A percentile compares a stretch with the other conserved stretches of the same genome.
Evolutionary conservation across 2,797 vertebrate species (phyloP).

Genomic region (Prionace glauca): DNA sequence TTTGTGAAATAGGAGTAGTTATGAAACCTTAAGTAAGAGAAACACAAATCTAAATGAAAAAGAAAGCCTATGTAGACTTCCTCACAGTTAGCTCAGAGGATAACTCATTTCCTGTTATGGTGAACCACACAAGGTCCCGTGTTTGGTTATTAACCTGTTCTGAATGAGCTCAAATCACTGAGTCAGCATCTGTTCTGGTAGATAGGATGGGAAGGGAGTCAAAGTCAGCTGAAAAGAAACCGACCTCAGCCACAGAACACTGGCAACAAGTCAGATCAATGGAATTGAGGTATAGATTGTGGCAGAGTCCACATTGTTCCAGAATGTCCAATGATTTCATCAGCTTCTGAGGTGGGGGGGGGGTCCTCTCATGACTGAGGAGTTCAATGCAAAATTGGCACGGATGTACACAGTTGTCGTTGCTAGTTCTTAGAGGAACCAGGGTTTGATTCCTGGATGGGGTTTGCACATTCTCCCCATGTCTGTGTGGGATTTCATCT

Average conservation of each 20-base stretch:
- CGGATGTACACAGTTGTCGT: too few relatives aligned
- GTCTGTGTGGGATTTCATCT: too few relatives aligned
- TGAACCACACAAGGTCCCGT: not conserved
- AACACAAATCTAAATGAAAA: not conserved
- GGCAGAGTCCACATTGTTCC: too few relatives aligned
- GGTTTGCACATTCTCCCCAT: too few relatives aligned
- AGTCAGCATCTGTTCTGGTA: not conserved
- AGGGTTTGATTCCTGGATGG: too few relatives aligned
- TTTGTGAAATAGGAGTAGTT: not conserved
- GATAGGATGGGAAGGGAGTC: not conserved
- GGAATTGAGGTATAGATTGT: not conserved
- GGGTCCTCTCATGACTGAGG: too few relatives aligned
- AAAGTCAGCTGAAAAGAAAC: too few relatives aligned
- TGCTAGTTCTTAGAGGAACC: too few relatives aligned
- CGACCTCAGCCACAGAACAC: too few relatives aligned
- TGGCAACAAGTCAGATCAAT: not conserved
- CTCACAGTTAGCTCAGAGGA: not conserved
- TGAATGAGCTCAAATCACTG: not conserved
- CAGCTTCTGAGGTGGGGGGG: too few relatives aligned
- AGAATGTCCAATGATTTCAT: too few relatives aligned
- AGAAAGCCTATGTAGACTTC: not conserved
- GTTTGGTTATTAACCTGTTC: not conserved
- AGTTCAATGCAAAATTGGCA: too few relatives aligned
- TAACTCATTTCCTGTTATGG: not conserved
- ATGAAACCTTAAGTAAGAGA: not conserved